phyloP scores from a whole-genome alignment of 2,113 vertebrate genomes.

The Atherinomorus stipes region DNA sequence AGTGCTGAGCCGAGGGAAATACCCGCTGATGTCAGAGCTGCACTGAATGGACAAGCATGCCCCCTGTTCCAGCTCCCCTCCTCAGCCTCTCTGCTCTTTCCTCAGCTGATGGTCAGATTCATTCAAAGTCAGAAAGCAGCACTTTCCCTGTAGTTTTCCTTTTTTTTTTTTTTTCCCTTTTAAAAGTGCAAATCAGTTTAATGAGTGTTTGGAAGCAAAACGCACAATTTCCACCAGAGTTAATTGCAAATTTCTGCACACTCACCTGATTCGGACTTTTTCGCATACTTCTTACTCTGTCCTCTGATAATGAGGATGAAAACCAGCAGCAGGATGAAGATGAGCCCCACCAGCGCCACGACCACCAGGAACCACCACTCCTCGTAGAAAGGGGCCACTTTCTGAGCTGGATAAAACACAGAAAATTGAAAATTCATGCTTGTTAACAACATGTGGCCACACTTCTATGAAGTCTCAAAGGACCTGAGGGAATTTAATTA shows the following conservation, averaged over 20 bases:
- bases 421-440: constrained; percentile 12
- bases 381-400: constrained; percentile 94
- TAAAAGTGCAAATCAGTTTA: constrained; percentile 19
- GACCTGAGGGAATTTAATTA: constrained; percentile 23
- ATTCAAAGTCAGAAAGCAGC: constrained; percentile 18
- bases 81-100: constrained; percentile 10
- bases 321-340: constrained; percentile 95
- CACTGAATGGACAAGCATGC: constrained; percentile 60
- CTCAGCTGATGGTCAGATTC: constrained; percentile 24
- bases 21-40: constrained; percentile 71
- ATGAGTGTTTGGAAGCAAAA: background rate
- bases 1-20: constrained; percentile 75
- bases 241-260: constrained; percentile 2
- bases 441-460: constrained; percentile 14
- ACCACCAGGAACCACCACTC: constrained; percentile 99
- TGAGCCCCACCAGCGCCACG: constrained; percentile 94
- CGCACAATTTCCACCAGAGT: background rate
- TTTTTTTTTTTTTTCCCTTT: background rate
- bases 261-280: constrained; percentile 94
- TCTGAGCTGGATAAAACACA: constrained; percentile 86
- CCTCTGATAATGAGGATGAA: constrained; percentile 96
- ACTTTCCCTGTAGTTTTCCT: background rate
- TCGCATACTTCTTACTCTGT: constrained; percentile 97
- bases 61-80: constrained; percentile 7
- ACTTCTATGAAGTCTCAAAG: constrained; percentile 31